phyloP scores from a whole-genome alignment of 2,113 vertebrate genomes.

The Hystrix brachyura region DNA sequence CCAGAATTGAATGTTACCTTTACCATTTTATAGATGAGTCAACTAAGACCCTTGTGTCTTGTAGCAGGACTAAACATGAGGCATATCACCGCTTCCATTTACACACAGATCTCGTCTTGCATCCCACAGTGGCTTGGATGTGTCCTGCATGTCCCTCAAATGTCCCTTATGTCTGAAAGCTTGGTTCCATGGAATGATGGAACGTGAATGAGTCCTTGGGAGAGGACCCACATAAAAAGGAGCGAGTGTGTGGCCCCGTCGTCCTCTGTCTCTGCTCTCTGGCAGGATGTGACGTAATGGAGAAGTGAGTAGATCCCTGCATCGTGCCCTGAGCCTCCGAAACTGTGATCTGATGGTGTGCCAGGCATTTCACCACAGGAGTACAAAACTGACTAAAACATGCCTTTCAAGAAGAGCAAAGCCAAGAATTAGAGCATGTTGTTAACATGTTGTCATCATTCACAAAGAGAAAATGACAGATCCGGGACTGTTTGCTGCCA shows the following conservation, averaged over 20 bases:
- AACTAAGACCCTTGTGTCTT: not conserved
- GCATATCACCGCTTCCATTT: not conserved
- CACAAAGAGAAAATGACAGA: not conserved
- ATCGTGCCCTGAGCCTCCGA: not conserved
- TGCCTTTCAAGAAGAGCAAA: not conserved
- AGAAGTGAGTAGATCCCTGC: not conserved
- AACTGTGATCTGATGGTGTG: not conserved
- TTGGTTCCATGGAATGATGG: not conserved
- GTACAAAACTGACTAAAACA: not conserved
- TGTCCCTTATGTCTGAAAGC: not conserved
- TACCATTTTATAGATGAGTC: not conserved
- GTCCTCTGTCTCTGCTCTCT: not conserved
- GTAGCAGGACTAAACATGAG: not conserved
- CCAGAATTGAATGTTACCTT: not conserved
- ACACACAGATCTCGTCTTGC: not conserved
- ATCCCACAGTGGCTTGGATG: too few relatives aligned
- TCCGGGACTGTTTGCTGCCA: not conserved
- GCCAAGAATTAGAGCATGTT: not conserved
- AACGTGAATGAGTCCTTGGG: not conserved
- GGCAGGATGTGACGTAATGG: too few relatives aligned
- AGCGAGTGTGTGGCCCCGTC: not conserved
- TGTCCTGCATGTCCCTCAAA: not conserved
- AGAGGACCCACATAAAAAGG: not conserved
- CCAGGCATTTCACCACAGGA: not conserved
- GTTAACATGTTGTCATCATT: not conserved